A percentile compares a stretch with the other conserved stretches of the same genome.
Evolutionary conservation across 2,797 vertebrate species (phyloP).

Genomic region (Cynopterus sphinx): DNA sequence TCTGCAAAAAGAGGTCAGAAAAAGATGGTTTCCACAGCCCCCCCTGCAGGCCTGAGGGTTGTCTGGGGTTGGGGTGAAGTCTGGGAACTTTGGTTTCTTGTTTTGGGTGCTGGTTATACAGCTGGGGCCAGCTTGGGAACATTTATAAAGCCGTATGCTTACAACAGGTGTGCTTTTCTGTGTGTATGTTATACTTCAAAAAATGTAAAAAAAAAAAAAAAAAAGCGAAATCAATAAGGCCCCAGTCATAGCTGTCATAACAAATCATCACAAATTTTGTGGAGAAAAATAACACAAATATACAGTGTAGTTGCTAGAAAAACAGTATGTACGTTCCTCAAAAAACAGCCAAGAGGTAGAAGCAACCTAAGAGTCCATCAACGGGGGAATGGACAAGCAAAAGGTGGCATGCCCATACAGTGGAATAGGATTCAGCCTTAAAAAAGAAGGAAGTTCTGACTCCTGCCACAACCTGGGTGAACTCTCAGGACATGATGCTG

Average conservation of each 20-base stretch:
- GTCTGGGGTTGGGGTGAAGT: fast-evolving
- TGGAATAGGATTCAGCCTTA: background rate
- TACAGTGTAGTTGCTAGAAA: background rate
- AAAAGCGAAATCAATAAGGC: background rate
- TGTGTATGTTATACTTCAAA: background rate
- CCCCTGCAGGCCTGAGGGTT: background rate
- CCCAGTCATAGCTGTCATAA: background rate
- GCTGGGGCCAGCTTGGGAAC: background rate
- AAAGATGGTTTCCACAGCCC: background rate
- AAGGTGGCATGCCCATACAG: background rate
- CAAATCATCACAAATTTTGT: background rate
- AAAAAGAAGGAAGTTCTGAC: background rate
- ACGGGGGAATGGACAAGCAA: background rate
- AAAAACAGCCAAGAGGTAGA: background rate
- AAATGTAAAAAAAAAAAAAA: background rate
- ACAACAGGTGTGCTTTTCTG: background rate
- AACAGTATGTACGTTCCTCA: background rate
- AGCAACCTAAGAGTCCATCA: background rate
- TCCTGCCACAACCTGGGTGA: too few relatives aligned
- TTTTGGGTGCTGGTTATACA: background rate
- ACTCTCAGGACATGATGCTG: background rate
- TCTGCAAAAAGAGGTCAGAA: background rate
- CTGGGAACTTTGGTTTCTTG: background rate
- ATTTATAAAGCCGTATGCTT: background rate
- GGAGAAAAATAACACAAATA: background rate